A percentile compares a stretch with the other conserved stretches of the same genome.
Conservation (phyloP, 2,797 vertebrate species). For the Hypotaenidia philippensis region DNA sequence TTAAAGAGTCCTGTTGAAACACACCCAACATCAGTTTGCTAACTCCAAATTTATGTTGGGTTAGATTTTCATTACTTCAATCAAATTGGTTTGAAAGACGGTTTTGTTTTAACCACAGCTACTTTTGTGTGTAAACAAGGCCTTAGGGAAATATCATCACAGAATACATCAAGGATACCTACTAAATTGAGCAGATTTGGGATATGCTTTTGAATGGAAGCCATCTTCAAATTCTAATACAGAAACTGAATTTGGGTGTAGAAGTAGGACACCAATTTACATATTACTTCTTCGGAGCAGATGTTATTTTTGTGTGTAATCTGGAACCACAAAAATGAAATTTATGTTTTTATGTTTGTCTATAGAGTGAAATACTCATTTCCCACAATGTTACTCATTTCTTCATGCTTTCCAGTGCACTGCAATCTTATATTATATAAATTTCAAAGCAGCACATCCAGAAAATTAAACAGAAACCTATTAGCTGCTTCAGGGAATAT, state of each 20-base stretch:
- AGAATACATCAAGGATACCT: not conserved
- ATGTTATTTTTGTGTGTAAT: not conserved
- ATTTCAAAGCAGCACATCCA: not conserved
- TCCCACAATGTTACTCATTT: not conserved
- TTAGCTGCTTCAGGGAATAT: not conserved
- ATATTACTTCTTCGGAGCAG: not conserved
- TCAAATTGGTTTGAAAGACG: not conserved
- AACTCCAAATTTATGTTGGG: not conserved
- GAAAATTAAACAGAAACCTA: not conserved
- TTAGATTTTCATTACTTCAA: slow-evolving; percentile 8
- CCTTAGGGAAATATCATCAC: not conserved
- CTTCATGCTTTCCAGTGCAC: not conserved
- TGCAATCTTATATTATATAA: not conserved
- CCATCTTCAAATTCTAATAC: not conserved
- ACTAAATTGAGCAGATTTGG: not conserved
- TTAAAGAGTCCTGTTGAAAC: not conserved
- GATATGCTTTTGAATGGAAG: not conserved
- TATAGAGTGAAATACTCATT: not conserved
- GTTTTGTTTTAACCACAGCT: not conserved
- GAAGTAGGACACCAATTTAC: not conserved
- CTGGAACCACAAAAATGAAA: not conserved
- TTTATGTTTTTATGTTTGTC: not conserved
- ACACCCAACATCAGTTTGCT: not conserved
- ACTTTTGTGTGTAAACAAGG: not conserved
- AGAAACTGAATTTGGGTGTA: not conserved